These are phyloP conservation scores for Drosophila barbarae DNA, from an alignment of 2,888 invertebrate genomes.

Conservation along the genomic window DNA sequence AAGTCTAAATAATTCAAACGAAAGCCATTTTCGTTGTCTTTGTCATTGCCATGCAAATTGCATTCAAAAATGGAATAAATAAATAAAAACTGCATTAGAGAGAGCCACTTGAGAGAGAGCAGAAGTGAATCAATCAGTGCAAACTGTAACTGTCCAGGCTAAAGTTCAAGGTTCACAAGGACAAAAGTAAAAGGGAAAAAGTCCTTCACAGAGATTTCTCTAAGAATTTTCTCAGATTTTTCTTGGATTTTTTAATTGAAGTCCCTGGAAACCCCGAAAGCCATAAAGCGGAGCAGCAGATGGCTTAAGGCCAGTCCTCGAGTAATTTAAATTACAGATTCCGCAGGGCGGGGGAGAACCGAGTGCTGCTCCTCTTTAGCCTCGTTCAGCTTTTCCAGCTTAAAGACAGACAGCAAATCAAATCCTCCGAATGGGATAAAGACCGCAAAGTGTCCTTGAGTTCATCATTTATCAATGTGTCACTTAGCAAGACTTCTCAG, in stretches of 20 bases:
- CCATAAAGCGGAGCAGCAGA: constrained; percentile 35
- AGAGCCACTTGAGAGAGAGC: background rate
- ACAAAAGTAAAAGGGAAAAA: background rate
- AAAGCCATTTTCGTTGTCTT: background rate
- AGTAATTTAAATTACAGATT: constrained; percentile 32
- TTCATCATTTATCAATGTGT: constrained; percentile 61
- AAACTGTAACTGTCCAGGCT: background rate
- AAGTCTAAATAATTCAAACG: constrained; percentile 26
- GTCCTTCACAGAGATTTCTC: background rate
- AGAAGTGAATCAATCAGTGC: constrained; percentile 28
- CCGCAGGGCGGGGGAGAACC: background rate
- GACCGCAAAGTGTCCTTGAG: constrained; percentile 16
- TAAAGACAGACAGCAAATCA: constrained; percentile 11
- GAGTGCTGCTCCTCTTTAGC: background rate
- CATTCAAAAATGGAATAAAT: constrained; percentile 27
- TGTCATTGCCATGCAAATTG: constrained; percentile 34
- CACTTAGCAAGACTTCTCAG: constrained; percentile 53
- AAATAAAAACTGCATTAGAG: constrained; percentile 27
- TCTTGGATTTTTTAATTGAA: constrained; percentile 26
- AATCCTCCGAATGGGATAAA: background rate
- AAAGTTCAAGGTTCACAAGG: constrained; percentile 40
- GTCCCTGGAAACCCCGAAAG: constrained; percentile 24
- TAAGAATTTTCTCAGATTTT: constrained; percentile 1
- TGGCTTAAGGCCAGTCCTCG: constrained; percentile 9
- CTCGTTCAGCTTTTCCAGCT: background rate